Percentiles rank a stretch among this genome's conserved stretches.
Evolutionary conservation across 1,140 invertebrate species (phyloP).

Genomic region (Kradibia gibbosae): DNA sequence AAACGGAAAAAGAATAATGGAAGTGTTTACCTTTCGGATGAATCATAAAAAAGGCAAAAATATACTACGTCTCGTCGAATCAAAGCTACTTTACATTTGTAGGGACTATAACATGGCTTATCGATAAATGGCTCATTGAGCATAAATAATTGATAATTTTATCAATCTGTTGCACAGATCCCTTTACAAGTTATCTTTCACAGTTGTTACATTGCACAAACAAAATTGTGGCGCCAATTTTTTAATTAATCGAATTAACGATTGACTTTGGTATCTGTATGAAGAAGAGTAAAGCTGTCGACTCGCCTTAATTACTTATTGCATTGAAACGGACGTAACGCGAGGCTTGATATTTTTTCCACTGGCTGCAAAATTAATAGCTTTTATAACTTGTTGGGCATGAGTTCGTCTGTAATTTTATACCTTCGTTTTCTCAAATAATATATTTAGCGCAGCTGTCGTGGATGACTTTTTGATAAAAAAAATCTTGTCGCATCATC

Average conservation of each 20-base stretch:
- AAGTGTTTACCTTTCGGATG: background rate
- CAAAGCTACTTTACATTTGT: background rate
- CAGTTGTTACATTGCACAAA: background rate
- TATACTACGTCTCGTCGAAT: background rate
- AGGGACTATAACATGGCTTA: background rate
- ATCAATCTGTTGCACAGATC: background rate
- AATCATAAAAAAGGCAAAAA: conserved; percentile 10
- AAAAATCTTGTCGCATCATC: background rate
- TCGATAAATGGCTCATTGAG: conserved; percentile 17
- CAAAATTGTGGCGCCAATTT: conserved; percentile 19
- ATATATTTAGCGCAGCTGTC: background rate
- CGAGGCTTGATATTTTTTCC: conserved; percentile 33
- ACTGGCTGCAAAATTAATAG: conserved; percentile 32
- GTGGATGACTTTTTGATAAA: background rate
- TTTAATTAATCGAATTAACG: conserved; percentile 21
- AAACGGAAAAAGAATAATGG: background rate
- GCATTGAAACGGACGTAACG: conserved; percentile 18
- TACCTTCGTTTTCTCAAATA: background rate
- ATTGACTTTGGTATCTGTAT: background rate
- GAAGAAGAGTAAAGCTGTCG: background rate
- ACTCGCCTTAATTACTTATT: conserved; percentile 41
- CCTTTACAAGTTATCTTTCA: background rate
- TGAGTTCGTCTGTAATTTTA: background rate
- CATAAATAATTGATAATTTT: conserved; percentile 26
- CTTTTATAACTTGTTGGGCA: conserved; percentile 22